phyloP scores from a whole-genome alignment of 2,797 vertebrate species.

The Urosaurus nigricauda region DNA sequence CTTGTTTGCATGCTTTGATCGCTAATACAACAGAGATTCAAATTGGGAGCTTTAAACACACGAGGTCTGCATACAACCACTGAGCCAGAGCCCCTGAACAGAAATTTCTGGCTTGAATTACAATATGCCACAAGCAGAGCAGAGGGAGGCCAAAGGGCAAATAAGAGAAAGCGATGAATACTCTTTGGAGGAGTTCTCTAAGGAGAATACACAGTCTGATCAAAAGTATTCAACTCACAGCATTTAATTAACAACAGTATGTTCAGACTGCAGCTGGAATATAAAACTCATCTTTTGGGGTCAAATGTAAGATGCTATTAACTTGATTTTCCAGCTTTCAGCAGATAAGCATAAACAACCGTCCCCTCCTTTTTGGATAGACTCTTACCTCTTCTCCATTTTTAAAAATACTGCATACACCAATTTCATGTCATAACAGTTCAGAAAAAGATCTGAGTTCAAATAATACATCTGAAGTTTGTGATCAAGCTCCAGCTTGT shows the following conservation, averaged over 20 bases:
- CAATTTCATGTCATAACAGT: background rate
- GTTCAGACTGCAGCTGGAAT: constrained; percentile 23
- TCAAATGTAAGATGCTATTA: background rate
- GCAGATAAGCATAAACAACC: background rate
- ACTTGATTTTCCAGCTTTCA: constrained; percentile 31
- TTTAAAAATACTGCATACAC: background rate
- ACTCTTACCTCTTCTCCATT: constrained; percentile 11
- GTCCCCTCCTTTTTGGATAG: background rate
- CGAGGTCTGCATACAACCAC: background rate
- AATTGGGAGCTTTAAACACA: background rate
- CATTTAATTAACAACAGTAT: constrained; percentile 39
- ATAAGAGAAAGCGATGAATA: constrained; percentile 5
- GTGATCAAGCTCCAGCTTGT: constrained; percentile 37
- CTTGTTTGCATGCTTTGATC: background rate
- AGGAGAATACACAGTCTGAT: background rate
- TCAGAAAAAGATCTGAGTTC: constrained; percentile 16
- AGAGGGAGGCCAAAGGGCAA: constrained; percentile 21
- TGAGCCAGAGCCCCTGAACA: background rate
- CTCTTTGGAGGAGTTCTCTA: background rate
- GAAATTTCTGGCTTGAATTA: constrained; percentile 36
- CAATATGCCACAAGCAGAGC: constrained; percentile 26
- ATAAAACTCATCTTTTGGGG: background rate
- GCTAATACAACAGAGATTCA: background rate
- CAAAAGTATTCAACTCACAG: constrained; percentile 8
- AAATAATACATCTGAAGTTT: constrained; percentile 31